Evolutionary conservation across 2,113 vertebrate genomes (phyloP), one percentile per base, ranked within the genome.

Genomic region (Rhinichthys klamathensis): DNA sequence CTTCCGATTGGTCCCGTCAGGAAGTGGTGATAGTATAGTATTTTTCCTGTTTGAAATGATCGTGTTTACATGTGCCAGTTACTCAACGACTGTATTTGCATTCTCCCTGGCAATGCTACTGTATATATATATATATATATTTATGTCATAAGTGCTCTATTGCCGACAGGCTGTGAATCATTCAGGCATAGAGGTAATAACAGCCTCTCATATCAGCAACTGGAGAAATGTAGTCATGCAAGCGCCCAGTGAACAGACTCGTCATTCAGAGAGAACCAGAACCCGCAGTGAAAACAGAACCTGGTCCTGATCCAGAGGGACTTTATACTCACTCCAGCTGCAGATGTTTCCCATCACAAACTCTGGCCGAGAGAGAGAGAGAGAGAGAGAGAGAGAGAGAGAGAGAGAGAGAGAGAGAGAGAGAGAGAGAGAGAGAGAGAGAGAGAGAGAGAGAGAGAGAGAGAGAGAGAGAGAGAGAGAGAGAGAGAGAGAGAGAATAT

Each of bases 341-440:
- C 91, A 94, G 93, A 93, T 91, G 93, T 91, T 92, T 92, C 87
- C 85, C 89, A 91, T 93, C 91, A 90, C 78, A 80, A 80, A 87
- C n/a, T n/a, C n/a, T n/a, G n/a, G n/a, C n/a, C n/a, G n/a, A n/a
- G n/a, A n/a, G n/a, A n/a, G n/a, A n/a, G n/a, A n/a, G n/a, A n/a
- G n/a, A n/a, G n/a, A n/a, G 23, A 41, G 65, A 70, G 16, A 63
- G 65, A 69, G 27, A 13, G 51, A 32, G 92, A 51, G 65, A 76
- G 82, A 84, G 61, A 86, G 30, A 51, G 65, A 70, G 51, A 63
- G 65, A 70, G 23, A 13, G 51, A 44, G 92, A 51, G 65, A 76
- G 80, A 84, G 61, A 77, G 15, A 21, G n/a, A 23, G n/a, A 46
- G 12, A 23, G 51, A 44, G 92, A 51, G 63, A 76, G 82, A 84